Conservation (phyloP, 1,140 invertebrate species). For the Listronotus bonariensis region DNA sequence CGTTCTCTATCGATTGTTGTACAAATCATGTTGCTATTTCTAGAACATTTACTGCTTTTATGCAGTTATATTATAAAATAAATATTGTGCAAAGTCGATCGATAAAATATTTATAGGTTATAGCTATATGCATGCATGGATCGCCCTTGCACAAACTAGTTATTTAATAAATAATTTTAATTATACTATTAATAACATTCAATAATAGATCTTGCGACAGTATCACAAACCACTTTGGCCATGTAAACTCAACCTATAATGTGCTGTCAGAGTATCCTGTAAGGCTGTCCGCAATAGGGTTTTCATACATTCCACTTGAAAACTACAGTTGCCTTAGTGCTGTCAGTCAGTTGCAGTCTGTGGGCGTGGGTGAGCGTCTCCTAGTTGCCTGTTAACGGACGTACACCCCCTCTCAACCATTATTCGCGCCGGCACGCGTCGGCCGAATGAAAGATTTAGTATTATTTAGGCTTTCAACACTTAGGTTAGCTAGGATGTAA, state of each 20-base stretch:
- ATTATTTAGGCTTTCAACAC: constrained; percentile 57
- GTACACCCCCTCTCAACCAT: constrained; percentile 32
- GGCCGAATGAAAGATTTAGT: constrained; percentile 52
- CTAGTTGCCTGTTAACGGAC: constrained; percentile 41
- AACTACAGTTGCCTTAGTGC: constrained; percentile 54
- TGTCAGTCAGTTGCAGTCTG: constrained; percentile 31
- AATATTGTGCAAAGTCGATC: constrained; percentile 25
- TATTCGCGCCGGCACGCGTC: constrained; percentile 32
- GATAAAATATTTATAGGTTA: constrained; percentile 28
- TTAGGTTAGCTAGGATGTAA: constrained; percentile 58
- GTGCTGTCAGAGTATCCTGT: constrained; percentile 23
- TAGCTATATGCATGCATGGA: constrained; percentile 29
- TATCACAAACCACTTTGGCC: constrained; percentile 1
- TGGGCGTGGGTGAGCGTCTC: constrained; percentile 33
- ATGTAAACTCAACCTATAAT: background rate
- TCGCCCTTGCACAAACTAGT: constrained; percentile 27
- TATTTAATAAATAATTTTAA: constrained; percentile 16
- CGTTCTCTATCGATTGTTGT: constrained; percentile 55
- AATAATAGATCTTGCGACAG: constrained; percentile 17
- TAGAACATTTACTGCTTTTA: constrained; percentile 54
- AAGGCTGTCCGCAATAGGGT: constrained; percentile 49
- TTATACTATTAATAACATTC: constrained; percentile 16
- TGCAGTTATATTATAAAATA: constrained; percentile 44
- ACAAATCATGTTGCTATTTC: constrained; percentile 57
- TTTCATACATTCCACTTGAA: constrained; percentile 56